Conservation (phyloP, 2,113 vertebrate species). For the Piaya cayana region DNA sequence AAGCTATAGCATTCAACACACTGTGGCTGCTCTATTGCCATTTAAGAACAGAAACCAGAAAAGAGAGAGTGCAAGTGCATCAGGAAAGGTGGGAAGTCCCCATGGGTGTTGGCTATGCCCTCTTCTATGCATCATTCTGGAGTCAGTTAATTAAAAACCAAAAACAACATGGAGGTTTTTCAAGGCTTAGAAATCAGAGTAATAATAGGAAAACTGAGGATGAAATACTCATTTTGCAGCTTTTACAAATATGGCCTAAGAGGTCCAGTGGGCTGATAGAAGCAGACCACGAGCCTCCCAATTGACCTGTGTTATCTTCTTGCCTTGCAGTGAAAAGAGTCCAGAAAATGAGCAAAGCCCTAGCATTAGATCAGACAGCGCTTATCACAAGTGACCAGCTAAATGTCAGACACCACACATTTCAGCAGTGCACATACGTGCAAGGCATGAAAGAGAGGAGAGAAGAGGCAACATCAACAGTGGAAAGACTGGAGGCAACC, state of each 20-base stretch:
- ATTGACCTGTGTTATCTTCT: not conserved
- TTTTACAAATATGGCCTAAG: not conserved
- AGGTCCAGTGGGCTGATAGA: not conserved
- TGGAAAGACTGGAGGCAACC: not conserved
- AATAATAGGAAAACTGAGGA: not conserved
- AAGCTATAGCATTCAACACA: not conserved
- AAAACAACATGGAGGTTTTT: not conserved
- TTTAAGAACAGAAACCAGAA: not conserved
- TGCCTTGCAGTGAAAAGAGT: not conserved
- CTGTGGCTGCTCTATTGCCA: not conserved
- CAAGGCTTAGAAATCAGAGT: not conserved
- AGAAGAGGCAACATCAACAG: not conserved
- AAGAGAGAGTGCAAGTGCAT: not conserved
- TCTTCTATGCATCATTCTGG: not conserved
- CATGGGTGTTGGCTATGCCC: not conserved
- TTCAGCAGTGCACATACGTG: not conserved
- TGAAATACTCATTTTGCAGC: not conserved
- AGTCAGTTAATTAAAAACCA: not conserved
- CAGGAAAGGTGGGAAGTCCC: not conserved
- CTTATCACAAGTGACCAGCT: not conserved
- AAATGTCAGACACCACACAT: not conserved
- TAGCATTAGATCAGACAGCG: accelerated
- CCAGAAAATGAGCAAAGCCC: not conserved
- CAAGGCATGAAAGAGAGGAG: not conserved
- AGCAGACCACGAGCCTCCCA: accelerated